Conservation (phyloP, 2,888 invertebrate species). For the Caenorhabditis doughertyi region DNA sequence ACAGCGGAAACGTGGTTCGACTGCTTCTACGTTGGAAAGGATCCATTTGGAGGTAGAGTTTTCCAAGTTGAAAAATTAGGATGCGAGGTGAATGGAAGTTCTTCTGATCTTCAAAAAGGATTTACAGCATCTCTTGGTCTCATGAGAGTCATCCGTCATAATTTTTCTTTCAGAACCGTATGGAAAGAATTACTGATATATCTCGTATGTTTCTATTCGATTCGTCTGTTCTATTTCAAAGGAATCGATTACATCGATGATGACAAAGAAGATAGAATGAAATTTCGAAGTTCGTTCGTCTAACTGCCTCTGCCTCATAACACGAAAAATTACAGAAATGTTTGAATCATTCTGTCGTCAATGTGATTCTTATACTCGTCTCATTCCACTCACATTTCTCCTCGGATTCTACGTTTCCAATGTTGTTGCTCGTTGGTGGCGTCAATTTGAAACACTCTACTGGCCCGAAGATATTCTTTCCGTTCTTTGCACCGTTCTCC, state of each 20-base stretch:
- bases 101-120: too few relatives aligned
- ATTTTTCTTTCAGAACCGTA: slow-evolving; percentile 40
- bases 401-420: slow-evolving; percentile 79
- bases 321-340: too few relatives aligned
- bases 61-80: too few relatives aligned
- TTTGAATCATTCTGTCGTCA: slow-evolving; percentile 72
- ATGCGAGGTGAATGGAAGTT: too few relatives aligned
- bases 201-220: slow-evolving; percentile 66
- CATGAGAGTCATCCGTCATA: not conserved
- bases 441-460: slow-evolving; percentile 73
- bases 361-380: slow-evolving; percentile 74
- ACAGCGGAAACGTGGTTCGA: slow-evolving; percentile 73
- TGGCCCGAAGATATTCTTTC: slow-evolving; percentile 77
- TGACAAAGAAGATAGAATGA: slow-evolving; percentile 59
- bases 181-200: slow-evolving; percentile 72
- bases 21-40: slow-evolving; percentile 76
- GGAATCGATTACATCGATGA: slow-evolving; percentile 68
- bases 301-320: too few relatives aligned
- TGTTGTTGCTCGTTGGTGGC: slow-evolving; percentile 74
- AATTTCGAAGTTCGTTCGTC: slow-evolving; percentile 38
- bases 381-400: slow-evolving; percentile 78
- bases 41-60: slow-evolving; percentile 73
- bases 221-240: slow-evolving; percentile 68
- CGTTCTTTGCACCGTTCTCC: slow-evolving; percentile 69
- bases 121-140: too few relatives aligned